Base-by-base conservation (phyloP, 2,113 vertebrate genomes). In the Oryzias javanicus region DNA sequence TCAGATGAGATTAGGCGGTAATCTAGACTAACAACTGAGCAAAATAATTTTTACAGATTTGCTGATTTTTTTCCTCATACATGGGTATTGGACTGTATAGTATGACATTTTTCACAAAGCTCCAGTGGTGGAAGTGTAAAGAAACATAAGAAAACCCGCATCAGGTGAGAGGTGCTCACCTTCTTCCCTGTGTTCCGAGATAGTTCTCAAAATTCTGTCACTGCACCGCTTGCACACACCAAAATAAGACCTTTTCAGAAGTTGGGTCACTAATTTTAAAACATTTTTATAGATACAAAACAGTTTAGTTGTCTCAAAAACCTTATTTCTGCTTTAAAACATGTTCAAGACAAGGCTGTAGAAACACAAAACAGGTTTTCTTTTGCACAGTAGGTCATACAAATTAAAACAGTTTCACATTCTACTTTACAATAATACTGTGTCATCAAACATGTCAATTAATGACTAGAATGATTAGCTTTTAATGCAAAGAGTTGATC, bases 51-150 rank as follows among this genome's bases (percentile, higher is more conserved):
- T 72, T 75, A 67, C 51, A 61, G 63, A 74, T 64, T 55, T 61
- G 57, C 47, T 8, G 27, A 55, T 41, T 66, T 55, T 67, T 47
- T n/a, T 53, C 78, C 58, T 56, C 61, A 76, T 65, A 61, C 64
- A 63, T 6, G 41, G 67, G 70, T 47, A 13, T 14, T 41, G 64
- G 67, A 81, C 70, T 45, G 63, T 70, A 72, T 82, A 86, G 86
- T 85, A 71, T 72, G 67, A 74, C 70, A 67, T 35, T 80, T 60
- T 72, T 75, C 10, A 59, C 57, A 61, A 68, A 71, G 65, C 79
- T 54, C 69, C 72, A 16, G 49, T 63, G 72, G 81, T 58, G 50
- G 12, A 14, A 65, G 44, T 82, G 87, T 85, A 66, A 67, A 55
- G 59, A 72, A 75, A 66, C 60, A 82, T 78, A 73, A 74, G 68